Conservation (phyloP, 2,113 vertebrate genomes). For the Pantherophis guttatus region DNA sequence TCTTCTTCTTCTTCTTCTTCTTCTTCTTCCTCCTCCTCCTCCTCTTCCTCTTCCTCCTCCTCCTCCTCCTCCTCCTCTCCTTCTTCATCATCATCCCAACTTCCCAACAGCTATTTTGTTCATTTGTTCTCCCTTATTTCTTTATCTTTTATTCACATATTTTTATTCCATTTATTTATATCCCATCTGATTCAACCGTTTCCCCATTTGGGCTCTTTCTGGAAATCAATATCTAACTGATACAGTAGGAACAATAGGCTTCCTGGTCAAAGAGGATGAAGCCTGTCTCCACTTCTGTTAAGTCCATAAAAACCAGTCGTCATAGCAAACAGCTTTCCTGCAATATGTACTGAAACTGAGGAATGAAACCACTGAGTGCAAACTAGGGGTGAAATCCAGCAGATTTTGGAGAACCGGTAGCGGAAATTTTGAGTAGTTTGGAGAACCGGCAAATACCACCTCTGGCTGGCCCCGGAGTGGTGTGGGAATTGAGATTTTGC, state of each 20-base stretch:
- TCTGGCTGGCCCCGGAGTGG: too few relatives aligned
- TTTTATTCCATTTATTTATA: neutral
- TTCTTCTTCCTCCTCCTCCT: too few relatives aligned
- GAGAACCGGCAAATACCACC: too few relatives aligned
- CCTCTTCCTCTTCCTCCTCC: neutral
- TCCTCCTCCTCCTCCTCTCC: too few relatives aligned
- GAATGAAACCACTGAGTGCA: neutral
- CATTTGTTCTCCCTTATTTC: conserved; percentile 19
- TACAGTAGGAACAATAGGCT: neutral
- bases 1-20: too few relatives aligned
- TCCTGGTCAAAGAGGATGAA: neutral
- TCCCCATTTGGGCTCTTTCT: neutral
- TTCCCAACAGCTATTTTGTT: conserved; percentile 4
- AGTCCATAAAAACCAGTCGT: neutral
- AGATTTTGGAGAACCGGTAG: too few relatives aligned
- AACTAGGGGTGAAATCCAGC: neutral
- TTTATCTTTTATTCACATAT: neutral
- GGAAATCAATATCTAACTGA: neutral
- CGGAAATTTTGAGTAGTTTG: too few relatives aligned
- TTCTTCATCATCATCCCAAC: neutral
- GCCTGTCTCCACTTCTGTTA: neutral
- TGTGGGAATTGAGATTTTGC: too few relatives aligned
- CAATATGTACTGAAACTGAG: neutral
- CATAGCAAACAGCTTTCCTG: neutral
- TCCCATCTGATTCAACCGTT: neutral